Conservation (phyloP, 2,797 vertebrate species). For the Mus spretus region DNA sequence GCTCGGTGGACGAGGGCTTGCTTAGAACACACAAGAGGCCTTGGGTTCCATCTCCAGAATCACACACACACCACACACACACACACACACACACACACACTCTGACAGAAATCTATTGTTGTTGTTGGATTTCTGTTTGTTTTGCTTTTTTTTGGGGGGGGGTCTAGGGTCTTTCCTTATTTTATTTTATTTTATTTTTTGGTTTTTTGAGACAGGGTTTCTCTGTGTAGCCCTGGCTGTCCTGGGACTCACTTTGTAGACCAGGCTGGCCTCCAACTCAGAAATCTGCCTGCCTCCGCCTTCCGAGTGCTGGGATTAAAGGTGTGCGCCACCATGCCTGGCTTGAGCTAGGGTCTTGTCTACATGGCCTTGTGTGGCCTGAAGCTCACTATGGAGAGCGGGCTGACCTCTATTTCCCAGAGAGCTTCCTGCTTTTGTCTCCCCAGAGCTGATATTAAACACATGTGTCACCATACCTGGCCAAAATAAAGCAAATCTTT, state of each 20-base stretch:
- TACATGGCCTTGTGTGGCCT: not conserved
- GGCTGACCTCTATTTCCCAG: not conserved
- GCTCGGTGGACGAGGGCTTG: not conserved
- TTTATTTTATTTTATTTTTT: no score
- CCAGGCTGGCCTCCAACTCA: no score
- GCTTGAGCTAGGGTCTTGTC: not conserved
- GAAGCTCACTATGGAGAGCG: not conserved
- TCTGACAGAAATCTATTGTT: not conserved
- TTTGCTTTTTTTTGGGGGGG: not conserved
- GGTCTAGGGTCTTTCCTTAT: not conserved
- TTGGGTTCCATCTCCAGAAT: not conserved
- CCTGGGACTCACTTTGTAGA: no score
- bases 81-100: not conserved
- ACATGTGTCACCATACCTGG: no score
- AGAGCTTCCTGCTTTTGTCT: not conserved
- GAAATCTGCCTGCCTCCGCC: no score
- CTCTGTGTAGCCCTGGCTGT: no score
- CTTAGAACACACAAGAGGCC: not conserved
- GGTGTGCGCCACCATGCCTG: no score
- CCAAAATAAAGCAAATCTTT: not conserved
- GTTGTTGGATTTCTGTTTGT: not conserved
- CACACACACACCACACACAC: not conserved
- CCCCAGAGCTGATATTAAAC: not conserved
- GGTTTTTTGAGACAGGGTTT: no score
- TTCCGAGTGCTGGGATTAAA: no score